Evolutionary conservation across 2,888 invertebrate species (phyloP), one percentile per base, ranked within the genome.

Genomic region (Microplitis manilae): DNA sequence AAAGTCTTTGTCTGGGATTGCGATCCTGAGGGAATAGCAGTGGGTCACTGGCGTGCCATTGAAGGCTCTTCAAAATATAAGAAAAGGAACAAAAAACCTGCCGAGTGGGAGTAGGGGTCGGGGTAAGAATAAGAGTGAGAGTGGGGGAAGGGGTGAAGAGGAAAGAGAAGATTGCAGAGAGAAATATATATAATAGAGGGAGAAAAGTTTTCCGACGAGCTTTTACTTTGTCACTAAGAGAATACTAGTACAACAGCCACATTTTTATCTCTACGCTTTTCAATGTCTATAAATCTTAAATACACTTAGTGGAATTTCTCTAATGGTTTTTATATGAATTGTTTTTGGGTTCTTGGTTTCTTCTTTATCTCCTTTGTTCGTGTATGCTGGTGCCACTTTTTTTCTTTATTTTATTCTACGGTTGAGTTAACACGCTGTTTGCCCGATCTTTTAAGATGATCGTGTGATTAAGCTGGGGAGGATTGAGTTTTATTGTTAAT

Each of bases 1-100:
- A 80, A 79, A 81, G 79, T 80, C 82, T 82, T 82, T 82, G 82
- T 82, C 82, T 77, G 81, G 62, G 69, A 78, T 81, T 78, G 78
- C 72, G 73, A 60, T 65, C 41, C 68, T 62, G 65, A n/a, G 60
- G 68, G 67, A 68, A 65, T 73, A 76, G 73, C 77, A 81, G 78
- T 81, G 81, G 81, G 82, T 81, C 81, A 81, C 80, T 79, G 74
- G 79, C 77, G 80, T 78, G 64, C 68, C 62, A 15, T 70, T 72
- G 59, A 64, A 50, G 68, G 70, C 64, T 75, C 75, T 68, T 60
- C 13, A 71, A 15, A 15, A 41, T n/a, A 64, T 59, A 76, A 17
- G 13, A 76, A 62, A 64, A 30, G 30, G 30, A 30, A 30, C 30
- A 30, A 30, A 68, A 68, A 50, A 15, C n/a, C 5, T 17, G 15